Percentiles rank a stretch among this genome's conserved stretches.
Conservation (phyloP, 2,888 invertebrate species). For the Isoperla grammatica region DNA sequence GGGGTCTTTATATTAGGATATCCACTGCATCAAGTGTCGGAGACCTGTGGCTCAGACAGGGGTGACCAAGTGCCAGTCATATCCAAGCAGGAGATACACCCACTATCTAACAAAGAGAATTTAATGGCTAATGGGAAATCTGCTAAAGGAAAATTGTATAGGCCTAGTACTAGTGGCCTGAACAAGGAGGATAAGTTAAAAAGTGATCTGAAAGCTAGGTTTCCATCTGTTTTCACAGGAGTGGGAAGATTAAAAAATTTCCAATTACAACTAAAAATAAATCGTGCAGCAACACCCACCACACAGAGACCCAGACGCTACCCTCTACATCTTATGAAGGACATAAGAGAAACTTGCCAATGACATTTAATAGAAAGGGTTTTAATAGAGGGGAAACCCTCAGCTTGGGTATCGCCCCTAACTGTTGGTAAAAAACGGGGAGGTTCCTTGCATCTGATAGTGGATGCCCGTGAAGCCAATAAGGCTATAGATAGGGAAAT, state of each 20-base stretch:
- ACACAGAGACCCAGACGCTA: conserved; percentile 36
- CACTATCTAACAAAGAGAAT: no score
- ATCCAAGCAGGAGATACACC: no score
- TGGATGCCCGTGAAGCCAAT: conserved; percentile 34
- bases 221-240: no score
- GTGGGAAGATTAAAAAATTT: neutral
- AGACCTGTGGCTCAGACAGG: no score
- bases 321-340: conserved; percentile 31
- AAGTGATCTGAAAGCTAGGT: no score
- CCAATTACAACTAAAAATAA: neutral
- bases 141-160: neutral
- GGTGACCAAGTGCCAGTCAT: no score
- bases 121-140: neutral
- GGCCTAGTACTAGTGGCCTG: no score
- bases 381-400: conserved; percentile 18
- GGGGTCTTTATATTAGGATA: conserved; percentile 10
- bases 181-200: no score
- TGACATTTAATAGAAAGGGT: conserved; percentile 25
- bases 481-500: conserved; percentile 33
- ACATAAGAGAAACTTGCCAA: conserved; percentile 30
- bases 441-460: conserved; percentile 33
- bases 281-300: conserved; percentile 36
- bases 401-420: conserved; percentile 31
- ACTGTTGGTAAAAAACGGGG: conserved; percentile 35
- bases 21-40: no score